Base-by-base conservation (phyloP, 1,140 invertebrate species). In the Schlechtendalia chinensis region DNA sequence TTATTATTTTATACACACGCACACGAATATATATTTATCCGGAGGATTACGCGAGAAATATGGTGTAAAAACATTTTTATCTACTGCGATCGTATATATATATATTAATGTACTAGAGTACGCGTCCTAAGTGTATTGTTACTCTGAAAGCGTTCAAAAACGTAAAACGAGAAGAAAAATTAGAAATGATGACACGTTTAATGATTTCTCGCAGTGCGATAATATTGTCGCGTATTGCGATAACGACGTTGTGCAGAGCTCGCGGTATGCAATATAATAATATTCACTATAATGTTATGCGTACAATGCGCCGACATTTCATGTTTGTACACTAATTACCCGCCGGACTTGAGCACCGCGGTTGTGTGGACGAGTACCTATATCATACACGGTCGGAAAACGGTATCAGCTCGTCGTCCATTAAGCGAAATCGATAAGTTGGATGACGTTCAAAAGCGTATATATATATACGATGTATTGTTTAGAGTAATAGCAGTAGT, bases 361-460 rank as follows among this genome's bases (percentile, higher is more conserved):
- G n/a, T n/a, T n/a, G n/a, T n/a, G n/a, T n/a, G n/a, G n/a, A n/a
- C n/a, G n/a, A n/a, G n/a, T n/a, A n/a, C n/a, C n/a, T n/a, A n/a
- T n/a, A n/a, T n/a, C n/a, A n/a, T 65, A 32, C 32, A 65, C 32
- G 39, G 63, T 65, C 19, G 32, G 65, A 45, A 72, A 72, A 54
- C 19, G 69, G 69, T 72, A 54, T 29, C 24, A 10, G 69, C 27
- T 54, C 24, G 27, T 54, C 67, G 69, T 54, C 50, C 69, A 54
- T 72, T 54, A 72, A 53, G 47, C 69, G 17, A 29, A 72, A 72
- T 54, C 69, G 67, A 71, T 71, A 47, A 69, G 47, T 71, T 32
- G 22, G 67, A 71, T 53, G 47, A 69, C 32, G 65, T 69, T 47
- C 65, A 69, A 69, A 47, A 69, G 39, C n/a, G 63, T 39, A 67